Conservation (phyloP, 2,888 invertebrate genomes). For the Tachina fera region DNA sequence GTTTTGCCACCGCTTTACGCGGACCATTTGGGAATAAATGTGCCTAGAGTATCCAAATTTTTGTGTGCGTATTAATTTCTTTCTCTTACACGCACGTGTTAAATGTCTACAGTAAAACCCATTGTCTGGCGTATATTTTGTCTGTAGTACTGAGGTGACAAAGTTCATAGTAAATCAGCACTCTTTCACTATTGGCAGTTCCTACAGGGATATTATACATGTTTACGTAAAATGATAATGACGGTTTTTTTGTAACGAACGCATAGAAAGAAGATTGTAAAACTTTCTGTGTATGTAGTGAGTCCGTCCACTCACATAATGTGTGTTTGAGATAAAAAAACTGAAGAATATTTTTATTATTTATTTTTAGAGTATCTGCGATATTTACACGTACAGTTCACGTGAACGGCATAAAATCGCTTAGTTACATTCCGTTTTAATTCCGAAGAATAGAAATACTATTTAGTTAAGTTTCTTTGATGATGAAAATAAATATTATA, state of each 20-base stretch:
- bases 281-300: background rate
- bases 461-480: slow-evolving; percentile 32
- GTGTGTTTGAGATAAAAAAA: slow-evolving; percentile 8
- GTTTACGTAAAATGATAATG: slow-evolving; percentile 40
- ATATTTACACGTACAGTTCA: slow-evolving; percentile 59
- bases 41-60: too few relatives aligned
- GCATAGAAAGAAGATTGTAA: slow-evolving; percentile 29
- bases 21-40: too few relatives aligned
- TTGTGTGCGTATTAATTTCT: too few relatives aligned
- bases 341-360: slow-evolving; percentile 24
- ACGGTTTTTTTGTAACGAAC: slow-evolving; percentile 20
- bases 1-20: too few relatives aligned
- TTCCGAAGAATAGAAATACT: slow-evolving; percentile 27
- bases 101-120: too few relatives aligned
- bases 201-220: background rate
- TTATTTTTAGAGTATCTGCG: slow-evolving; percentile 45
- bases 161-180: too few relatives aligned
- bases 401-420: slow-evolving; percentile 64
- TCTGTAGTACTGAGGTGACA: too few relatives aligned
- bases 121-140: background rate
- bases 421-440: slow-evolving; percentile 41
- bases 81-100: too few relatives aligned
- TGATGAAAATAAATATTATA: slow-evolving; percentile 58
- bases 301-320: background rate
- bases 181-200: too few relatives aligned